Percentiles rank a stretch among this genome's conserved stretches.
Conservation (phyloP, 2,797 vertebrate genomes). For the Miichthys miiuy region DNA sequence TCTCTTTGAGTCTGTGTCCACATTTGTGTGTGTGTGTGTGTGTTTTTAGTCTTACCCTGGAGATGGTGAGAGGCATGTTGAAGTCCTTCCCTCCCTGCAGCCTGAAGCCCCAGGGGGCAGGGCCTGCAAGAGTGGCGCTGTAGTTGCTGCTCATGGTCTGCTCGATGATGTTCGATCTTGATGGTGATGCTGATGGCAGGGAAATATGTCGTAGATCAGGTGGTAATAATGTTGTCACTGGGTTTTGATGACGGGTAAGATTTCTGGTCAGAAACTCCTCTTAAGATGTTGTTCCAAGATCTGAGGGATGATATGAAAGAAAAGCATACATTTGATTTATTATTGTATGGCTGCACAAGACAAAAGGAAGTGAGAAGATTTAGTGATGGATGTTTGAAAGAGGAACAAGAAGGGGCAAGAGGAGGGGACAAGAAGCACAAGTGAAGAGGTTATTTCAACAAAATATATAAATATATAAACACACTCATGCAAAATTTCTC, state of each 20-base stretch:
- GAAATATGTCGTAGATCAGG: slow-evolving; percentile 40
- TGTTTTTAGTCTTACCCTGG: slow-evolving; percentile 88
- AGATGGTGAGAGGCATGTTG: slow-evolving; percentile 96
- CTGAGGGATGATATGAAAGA: slow-evolving; percentile 49
- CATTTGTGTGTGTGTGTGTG: slow-evolving; percentile 25
- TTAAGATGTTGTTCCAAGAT: slow-evolving; percentile 35
- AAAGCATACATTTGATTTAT: slow-evolving; percentile 8
- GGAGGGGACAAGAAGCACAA: not conserved
- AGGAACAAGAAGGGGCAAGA: not conserved
- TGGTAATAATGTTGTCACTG: slow-evolving; percentile 11
- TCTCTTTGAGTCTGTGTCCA: slow-evolving; percentile 15
- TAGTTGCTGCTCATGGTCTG: slow-evolving; percentile 92
- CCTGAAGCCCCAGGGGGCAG: slow-evolving; percentile 98
- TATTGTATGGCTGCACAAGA: slow-evolving; percentile 11
- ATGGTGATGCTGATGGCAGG: slow-evolving; percentile 32
- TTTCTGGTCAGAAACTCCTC: not conserved
- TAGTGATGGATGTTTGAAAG: not conserved
- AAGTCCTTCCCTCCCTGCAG: slow-evolving; percentile 99
- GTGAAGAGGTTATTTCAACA: not conserved
- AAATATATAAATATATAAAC: slow-evolving; percentile 1
- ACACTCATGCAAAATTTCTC: not conserved
- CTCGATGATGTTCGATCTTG: slow-evolving; percentile 25
- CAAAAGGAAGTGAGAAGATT: not conserved
- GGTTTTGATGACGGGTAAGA: slow-evolving; percentile 19
- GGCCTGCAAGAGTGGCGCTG: slow-evolving; percentile 90